Evolutionary conservation across 2,888 invertebrate genomes (phyloP).

Genomic region (Artemia sinica): DNA sequence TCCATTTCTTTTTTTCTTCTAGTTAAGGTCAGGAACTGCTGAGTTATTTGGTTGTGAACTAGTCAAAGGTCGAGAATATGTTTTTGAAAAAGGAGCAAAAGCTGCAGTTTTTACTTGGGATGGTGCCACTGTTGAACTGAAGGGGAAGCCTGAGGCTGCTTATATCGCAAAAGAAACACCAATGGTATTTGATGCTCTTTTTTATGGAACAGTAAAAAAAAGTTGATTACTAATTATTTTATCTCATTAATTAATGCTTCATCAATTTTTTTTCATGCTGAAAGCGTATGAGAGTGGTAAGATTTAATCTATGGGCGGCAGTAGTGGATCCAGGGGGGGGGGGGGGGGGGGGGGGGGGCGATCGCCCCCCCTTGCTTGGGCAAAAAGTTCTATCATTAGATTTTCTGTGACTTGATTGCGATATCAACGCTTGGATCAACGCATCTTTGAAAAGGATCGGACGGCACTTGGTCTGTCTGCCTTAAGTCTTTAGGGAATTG

Average conservation of each 20-base stretch:
- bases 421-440: no score
- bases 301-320: no score
- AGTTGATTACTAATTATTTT: neutral
- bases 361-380: no score
- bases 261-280: neutral
- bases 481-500: no score
- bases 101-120: conserved; percentile 92
- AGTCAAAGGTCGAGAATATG: conserved; percentile 76
- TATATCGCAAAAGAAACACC: conserved; percentile 93
- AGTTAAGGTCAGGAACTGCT: conserved; percentile 74
- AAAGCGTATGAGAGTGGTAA: no score
- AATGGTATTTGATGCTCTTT: conserved; percentile 40
- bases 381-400: no score
- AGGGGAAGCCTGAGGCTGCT: conserved; percentile 76
- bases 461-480: no score
- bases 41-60: conserved; percentile 94
- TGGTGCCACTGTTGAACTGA: conserved; percentile 67
- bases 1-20: conserved; percentile 25
- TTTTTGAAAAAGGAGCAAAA: conserved; percentile 74
- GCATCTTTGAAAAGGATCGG: no score
- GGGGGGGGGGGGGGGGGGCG: no score
- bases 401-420: no score
- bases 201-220: neutral
- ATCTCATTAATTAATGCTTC: neutral
- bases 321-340: no score